Conservation (phyloP, 1,140 invertebrate species). For the Parapsyche elsis region DNA sequence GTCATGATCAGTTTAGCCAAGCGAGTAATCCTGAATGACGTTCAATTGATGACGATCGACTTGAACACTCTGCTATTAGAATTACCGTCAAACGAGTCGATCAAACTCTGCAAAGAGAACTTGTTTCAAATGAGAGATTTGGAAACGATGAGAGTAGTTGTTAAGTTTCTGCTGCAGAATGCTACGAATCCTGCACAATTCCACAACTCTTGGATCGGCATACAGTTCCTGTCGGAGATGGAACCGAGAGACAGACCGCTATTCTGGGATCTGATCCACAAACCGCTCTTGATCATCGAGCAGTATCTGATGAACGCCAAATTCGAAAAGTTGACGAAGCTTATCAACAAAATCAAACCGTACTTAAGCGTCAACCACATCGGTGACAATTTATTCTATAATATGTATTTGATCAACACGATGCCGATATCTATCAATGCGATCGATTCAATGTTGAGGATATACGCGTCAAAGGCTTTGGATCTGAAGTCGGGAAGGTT, state of each 20-base stretch:
- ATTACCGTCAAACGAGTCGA: slow-evolving; percentile 67
- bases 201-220: slow-evolving; percentile 68
- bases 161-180: slow-evolving; percentile 70
- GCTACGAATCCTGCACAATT: slow-evolving; percentile 65
- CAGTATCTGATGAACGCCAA: slow-evolving; percentile 81
- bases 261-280: slow-evolving; percentile 73
- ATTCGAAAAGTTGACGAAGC: slow-evolving; percentile 72
- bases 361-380: slow-evolving; percentile 61
- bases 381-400: slow-evolving; percentile 66
- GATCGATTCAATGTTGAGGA: slow-evolving; percentile 75
- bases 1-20: slow-evolving; percentile 62
- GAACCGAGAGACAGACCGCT: slow-evolving; percentile 66
- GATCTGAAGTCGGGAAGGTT: slow-evolving; percentile 71
- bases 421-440: slow-evolving; percentile 65
- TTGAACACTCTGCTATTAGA: slow-evolving; percentile 65
- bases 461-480: slow-evolving; percentile 78
- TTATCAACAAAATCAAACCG: slow-evolving; percentile 65
- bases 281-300: slow-evolving; percentile 77
- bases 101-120: slow-evolving; percentile 72
- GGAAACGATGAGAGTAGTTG: slow-evolving; percentile 71
- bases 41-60: slow-evolving; percentile 59
- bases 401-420: slow-evolving; percentile 64
- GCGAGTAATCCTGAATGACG: slow-evolving; percentile 63
- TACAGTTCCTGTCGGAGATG: slow-evolving; percentile 73
- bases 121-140: slow-evolving; percentile 73